Conservation (phyloP, 2,888 invertebrate species). For the Agonum fuliginosum region DNA sequence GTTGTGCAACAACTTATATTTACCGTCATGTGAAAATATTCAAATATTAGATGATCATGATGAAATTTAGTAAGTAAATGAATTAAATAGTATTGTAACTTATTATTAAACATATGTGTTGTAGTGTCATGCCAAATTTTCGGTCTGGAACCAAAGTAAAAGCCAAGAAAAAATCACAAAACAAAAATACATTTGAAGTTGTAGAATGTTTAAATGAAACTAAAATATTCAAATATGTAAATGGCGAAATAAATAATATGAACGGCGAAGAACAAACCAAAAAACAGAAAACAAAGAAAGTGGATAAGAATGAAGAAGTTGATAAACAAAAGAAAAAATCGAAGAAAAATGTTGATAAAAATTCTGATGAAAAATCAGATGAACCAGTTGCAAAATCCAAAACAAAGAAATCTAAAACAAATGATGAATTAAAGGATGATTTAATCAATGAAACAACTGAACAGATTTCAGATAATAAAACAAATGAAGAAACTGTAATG, state of each 20-base stretch:
- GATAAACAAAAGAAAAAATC: too few relatives aligned
- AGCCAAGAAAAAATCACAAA: not conserved
- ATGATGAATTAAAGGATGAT: not conserved
- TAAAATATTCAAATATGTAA: too few relatives aligned
- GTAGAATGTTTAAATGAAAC: too few relatives aligned
- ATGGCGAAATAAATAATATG: too few relatives aligned
- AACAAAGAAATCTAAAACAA: not conserved
- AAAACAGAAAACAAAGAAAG: too few relatives aligned
- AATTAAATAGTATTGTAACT: conserved; percentile 57
- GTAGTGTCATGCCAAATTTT: conserved; percentile 23
- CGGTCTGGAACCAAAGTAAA: not conserved
- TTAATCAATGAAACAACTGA: not conserved
- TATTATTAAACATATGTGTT: conserved; percentile 29
- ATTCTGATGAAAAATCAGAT: too few relatives aligned
- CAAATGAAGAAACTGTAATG: not conserved
- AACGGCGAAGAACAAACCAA: too few relatives aligned
- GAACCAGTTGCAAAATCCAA: too few relatives aligned
- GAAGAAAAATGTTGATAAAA: too few relatives aligned
- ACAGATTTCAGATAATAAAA: not conserved
- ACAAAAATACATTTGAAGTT: too few relatives aligned
- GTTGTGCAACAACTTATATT: conserved; percentile 34
- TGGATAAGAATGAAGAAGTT: too few relatives aligned
- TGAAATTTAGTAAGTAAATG: conserved; percentile 63
- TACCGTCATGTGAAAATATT: conserved; percentile 33
- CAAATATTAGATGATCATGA: conserved; percentile 46